These are phyloP conservation scores for Physocephala rufipes DNA, from an alignment of 2,888 invertebrate genomes.

Conservation along the genomic window DNA sequence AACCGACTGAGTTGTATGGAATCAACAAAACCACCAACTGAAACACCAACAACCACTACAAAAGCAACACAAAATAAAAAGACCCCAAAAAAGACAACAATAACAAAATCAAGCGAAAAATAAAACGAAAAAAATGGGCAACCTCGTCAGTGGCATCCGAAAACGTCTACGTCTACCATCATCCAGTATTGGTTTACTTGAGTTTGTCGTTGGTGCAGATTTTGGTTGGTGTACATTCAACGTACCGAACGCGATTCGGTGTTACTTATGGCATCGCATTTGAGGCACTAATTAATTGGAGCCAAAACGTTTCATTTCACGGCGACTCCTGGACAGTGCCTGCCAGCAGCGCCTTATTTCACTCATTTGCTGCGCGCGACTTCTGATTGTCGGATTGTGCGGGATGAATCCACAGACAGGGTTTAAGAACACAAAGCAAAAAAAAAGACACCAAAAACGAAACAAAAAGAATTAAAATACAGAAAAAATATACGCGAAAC, in stretches of 20 bases:
- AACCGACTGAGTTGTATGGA: slow-evolving; percentile 16
- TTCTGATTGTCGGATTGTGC: background rate
- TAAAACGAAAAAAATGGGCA: too few species aligned
- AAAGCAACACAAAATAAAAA: background rate
- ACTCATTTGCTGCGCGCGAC: background rate
- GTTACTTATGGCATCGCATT: slow-evolving; percentile 65
- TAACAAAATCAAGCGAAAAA: too few species aligned
- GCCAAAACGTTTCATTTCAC: slow-evolving; percentile 56
- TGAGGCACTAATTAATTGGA: slow-evolving; percentile 66
- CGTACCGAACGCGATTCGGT: slow-evolving; percentile 22
- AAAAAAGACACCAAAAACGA: too few species aligned
- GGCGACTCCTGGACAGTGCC: slow-evolving; percentile 39
- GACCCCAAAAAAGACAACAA: background rate
- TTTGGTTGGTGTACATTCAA: too few species aligned
- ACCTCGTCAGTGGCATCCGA: slow-evolving; percentile 25
- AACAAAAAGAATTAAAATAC: background rate
- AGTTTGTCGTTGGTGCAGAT: too few species aligned
- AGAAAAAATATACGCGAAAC: background rate
- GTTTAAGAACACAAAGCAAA: too few species aligned
- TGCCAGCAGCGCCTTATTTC: background rate
- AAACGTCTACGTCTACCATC: slow-evolving; percentile 5
- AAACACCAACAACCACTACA: slow-evolving; percentile 14
- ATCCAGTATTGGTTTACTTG: background rate
- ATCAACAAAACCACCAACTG: slow-evolving; percentile 20
- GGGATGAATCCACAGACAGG: too few species aligned